Evolutionary conservation across 2,797 vertebrate genomes (phyloP).

Genomic region (Myotis planiceps): DNA sequence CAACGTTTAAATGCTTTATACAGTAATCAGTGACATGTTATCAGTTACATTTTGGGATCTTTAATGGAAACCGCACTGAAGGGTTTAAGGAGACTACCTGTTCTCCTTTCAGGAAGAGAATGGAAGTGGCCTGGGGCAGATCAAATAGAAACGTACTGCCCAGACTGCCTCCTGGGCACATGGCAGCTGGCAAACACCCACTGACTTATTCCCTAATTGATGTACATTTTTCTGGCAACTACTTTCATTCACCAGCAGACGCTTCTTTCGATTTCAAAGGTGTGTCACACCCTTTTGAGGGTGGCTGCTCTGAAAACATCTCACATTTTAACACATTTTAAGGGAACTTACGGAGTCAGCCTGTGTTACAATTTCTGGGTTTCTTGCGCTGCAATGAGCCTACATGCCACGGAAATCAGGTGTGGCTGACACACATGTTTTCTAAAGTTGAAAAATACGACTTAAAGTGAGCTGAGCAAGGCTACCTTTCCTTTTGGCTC

Average conservation of each 20-base stretch:
- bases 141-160: constrained; percentile 16
- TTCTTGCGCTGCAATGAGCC: background rate
- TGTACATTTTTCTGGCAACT: constrained; percentile 45
- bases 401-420: background rate
- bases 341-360: background rate
- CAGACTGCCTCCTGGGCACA: background rate
- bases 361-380: background rate
- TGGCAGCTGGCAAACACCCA: constrained; percentile 39
- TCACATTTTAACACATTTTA: background rate
- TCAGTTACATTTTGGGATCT: constrained; percentile 82
- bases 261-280: constrained; percentile 25
- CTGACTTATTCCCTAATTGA: constrained; percentile 24
- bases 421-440: background rate
- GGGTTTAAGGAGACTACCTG: constrained; percentile 65
- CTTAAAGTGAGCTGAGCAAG: background rate
- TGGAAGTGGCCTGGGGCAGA: constrained; percentile 65
- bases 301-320: constrained; percentile 46
- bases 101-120: constrained; percentile 68
- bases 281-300: background rate
- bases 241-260: constrained; percentile 23
- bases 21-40: constrained; percentile 79
- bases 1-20: constrained; percentile 82
- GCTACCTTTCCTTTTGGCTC: background rate
- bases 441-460: constrained; percentile 27
- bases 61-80: constrained; percentile 63